A percentile compares a stretch with the other conserved stretches of the same genome.
phyloP scores from a whole-genome alignment of 2,888 invertebrate genomes.

The Acrobasis suavella region DNA sequence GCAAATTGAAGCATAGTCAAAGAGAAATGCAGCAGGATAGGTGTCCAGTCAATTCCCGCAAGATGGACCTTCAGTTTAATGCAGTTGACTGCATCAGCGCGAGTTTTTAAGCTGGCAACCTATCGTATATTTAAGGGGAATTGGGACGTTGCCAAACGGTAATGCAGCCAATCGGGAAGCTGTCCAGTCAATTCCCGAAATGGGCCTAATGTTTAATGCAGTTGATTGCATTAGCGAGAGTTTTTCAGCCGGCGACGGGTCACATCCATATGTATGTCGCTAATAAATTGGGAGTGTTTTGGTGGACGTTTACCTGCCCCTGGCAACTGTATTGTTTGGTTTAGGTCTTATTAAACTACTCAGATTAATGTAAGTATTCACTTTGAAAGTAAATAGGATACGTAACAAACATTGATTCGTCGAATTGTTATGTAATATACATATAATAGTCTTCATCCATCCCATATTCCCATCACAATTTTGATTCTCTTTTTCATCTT shows the following conservation, averaged over 20 bases:
- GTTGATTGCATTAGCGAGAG: slow-evolving; percentile 68
- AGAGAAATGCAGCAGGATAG: no score
- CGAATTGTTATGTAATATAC: no score
- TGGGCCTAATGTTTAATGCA: slow-evolving; percentile 76
- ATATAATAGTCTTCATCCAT: no score
- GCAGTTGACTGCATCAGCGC: not conserved
- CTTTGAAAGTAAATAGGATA: no score
- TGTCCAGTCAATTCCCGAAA: slow-evolving; percentile 58
- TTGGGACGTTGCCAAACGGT: not conserved
- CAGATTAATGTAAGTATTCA: no score
- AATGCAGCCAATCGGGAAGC: slow-evolving; percentile 17
- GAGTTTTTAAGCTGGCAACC: not conserved
- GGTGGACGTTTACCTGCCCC: slow-evolving; percentile 27
- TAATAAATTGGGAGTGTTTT: slow-evolving; percentile 66
- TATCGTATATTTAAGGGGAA: not conserved
- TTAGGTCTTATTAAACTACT: no score
- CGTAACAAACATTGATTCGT: no score
- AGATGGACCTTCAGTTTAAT: no score
- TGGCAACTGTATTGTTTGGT: not conserved
- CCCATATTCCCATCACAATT: no score
- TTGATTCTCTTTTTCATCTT: no score
- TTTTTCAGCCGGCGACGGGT: slow-evolving; percentile 59
- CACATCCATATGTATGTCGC: slow-evolving; percentile 69
- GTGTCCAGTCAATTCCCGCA: no score
- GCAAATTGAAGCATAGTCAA: no score